Percentiles rank a stretch among this genome's conserved stretches.
These are phyloP conservation scores for Lucinisca nassula DNA, from an alignment of 2,888 invertebrate genomes.

Conservation along the genomic window DNA sequence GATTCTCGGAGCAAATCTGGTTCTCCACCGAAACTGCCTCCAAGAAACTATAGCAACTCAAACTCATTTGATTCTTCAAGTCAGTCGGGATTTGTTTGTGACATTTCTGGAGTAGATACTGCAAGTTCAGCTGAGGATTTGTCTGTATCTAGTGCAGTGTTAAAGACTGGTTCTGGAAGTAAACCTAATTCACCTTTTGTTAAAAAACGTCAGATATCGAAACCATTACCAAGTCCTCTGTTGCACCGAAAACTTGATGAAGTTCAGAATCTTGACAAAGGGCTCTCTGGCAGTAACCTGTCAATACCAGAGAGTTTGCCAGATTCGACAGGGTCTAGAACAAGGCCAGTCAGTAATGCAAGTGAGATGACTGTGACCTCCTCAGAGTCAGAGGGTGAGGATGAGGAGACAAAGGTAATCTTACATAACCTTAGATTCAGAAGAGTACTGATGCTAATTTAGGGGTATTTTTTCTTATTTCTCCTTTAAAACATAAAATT, in stretches of 20 bases:
- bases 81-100: conserved; percentile 39
- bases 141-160: conserved; percentile 57
- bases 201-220: conserved; percentile 13
- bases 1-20: conserved; percentile 35
- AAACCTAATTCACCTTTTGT: conserved; percentile 43
- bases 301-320: conserved; percentile 40
- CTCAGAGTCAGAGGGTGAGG: conserved; percentile 75
- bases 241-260: conserved; percentile 13
- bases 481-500: no score
- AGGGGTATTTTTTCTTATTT: no score
- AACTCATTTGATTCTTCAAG: conserved; percentile 67
- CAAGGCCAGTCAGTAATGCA: conserved; percentile 69
- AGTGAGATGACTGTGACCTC: conserved; percentile 74
- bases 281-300: conserved; percentile 32
- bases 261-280: conserved; percentile 45
- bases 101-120: conserved; percentile 49
- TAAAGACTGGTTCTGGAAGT: conserved; percentile 27
- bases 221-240: not conserved
- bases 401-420: conserved; percentile 72
- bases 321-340: conserved; percentile 36
- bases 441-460: no score
- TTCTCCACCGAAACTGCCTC: conserved; percentile 79
- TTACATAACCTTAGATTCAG: no score
- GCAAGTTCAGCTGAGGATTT: conserved; percentile 62
- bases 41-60: conserved; percentile 64